Evolutionary conservation across 2,113 vertebrate species (phyloP).

Genomic region (Tragelaphus strepsiceros): DNA sequence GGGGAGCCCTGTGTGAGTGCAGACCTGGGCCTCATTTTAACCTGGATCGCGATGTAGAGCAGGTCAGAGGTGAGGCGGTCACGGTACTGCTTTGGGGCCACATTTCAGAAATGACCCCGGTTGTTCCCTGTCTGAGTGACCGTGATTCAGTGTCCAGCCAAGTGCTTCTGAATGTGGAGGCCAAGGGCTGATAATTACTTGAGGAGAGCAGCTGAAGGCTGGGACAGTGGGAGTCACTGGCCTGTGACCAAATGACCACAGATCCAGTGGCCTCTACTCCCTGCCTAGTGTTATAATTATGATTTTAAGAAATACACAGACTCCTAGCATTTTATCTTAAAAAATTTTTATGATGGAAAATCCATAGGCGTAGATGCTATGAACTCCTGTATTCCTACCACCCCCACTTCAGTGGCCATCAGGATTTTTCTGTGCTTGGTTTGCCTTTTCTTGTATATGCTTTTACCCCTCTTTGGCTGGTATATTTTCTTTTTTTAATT

Average conservation of each 20-base stretch:
- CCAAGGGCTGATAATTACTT: background rate
- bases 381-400: background rate
- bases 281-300: background rate
- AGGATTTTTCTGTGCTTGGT: background rate
- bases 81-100: background rate
- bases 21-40: background rate
- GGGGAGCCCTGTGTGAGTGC: rapidly evolving
- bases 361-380: rapidly evolving
- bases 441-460: background rate
- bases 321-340: background rate
- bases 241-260: background rate
- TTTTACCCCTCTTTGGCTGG: background rate
- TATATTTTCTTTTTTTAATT: too few species aligned
- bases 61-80: background rate
- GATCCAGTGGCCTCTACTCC: background rate
- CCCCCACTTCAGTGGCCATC: rapidly evolving
- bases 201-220: background rate
- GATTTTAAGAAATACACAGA: background rate
- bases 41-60: background rate
- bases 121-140: background rate
- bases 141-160: background rate
- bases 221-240: background rate
- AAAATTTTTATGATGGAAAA: rapidly evolving
- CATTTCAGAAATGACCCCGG: background rate
- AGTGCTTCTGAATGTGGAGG: background rate